Percentiles rank a stretch among this genome's conserved stretches.
These are phyloP conservation scores for Zeus faber DNA, from an alignment of 2,113 vertebrate species.

Conservation along the genomic window DNA sequence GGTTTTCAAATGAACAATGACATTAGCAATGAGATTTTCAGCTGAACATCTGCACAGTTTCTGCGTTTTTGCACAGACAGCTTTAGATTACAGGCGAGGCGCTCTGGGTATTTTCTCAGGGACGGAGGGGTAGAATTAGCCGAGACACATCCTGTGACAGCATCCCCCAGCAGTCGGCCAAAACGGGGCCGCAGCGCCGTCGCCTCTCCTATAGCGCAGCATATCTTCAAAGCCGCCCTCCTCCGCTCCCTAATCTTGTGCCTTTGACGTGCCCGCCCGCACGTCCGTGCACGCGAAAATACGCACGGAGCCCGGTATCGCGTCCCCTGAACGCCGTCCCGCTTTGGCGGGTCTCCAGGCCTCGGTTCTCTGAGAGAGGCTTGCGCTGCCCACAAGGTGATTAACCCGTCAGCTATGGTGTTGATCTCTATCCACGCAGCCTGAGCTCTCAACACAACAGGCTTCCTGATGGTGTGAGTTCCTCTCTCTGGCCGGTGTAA, in stretches of 20 bases:
- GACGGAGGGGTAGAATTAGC: not conserved
- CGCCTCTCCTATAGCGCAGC: not conserved
- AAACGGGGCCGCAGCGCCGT: not conserved
- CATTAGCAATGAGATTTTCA: no score
- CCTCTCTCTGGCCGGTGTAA: constrained; percentile 12
- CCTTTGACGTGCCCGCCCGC: no score
- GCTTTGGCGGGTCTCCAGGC: no score
- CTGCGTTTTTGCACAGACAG: constrained; percentile 44
- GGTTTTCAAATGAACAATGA: no score
- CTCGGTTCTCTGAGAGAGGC: no score
- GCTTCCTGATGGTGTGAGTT: constrained; percentile 6
- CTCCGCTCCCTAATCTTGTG: constrained; percentile 14
- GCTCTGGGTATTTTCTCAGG: constrained; percentile 11
- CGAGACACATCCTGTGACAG: constrained; percentile 13
- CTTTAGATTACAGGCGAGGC: constrained; percentile 8
- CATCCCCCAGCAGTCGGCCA: constrained; percentile 6
- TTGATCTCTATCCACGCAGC: constrained; percentile 29
- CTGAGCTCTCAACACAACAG: constrained; percentile 26
- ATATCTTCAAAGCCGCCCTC: constrained; percentile 66
- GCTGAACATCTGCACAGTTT: no score
- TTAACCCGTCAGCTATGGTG: constrained; percentile 32
- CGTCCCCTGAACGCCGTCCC: no score
- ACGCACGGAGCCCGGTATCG: no score
- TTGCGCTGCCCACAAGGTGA: constrained; percentile 17
- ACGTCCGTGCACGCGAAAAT: no score